Base-by-base conservation (phyloP, 2,113 vertebrate species). In the Zapus hudsonius region DNA sequence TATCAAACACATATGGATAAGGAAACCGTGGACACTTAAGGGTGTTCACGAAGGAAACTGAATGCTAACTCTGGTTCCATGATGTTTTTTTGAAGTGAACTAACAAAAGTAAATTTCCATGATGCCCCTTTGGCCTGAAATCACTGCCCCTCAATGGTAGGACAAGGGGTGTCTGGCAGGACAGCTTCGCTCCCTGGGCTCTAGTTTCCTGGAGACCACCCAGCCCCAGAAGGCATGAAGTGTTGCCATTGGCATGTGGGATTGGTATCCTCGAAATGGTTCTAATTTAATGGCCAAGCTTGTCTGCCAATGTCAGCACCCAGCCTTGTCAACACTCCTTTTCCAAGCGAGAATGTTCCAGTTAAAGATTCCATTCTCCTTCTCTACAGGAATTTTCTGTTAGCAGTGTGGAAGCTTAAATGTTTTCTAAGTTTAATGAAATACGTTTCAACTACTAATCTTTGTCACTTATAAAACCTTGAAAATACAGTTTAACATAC, bases 341-440 rank as follows among this genome's bases (percentile, higher is more conserved):
- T 93, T 91, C 93, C 87, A 87, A 91, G 86, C 89, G 63, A 96
- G 89, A 91, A 84, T 36, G 47, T 33, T 89, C 11, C 66, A 70
- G 36, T 92, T 83, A 93, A 84, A 92, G n/a, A 83, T 13, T 94
- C 89, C 33, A 44, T 40, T 63, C 72, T 79, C 89, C n/a, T 81
- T 92, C 79, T 91, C 36, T 67, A 69, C 11, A 85, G 59, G 44
- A n/a, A 76, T 84, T 89, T 92, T 87, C 40, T 82, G 36, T 61
- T 72, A 73, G 87, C 25, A 66, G 64, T 38, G 75, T 66, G 55
- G 25, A 90, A 11, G 0, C 38, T 73, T 38, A 92, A 52, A 91
- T 70, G n/a, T 67, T 80, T 75, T 78, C 86, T 83, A 82, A 42
- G 7, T 79, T 61, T 86, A 27, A 86, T 92, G 40, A 63, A 80